Percentiles rank a stretch among this genome's conserved stretches.
Conservation (phyloP, 2,888 invertebrate genomes). For the Crioceris asparagi region DNA sequence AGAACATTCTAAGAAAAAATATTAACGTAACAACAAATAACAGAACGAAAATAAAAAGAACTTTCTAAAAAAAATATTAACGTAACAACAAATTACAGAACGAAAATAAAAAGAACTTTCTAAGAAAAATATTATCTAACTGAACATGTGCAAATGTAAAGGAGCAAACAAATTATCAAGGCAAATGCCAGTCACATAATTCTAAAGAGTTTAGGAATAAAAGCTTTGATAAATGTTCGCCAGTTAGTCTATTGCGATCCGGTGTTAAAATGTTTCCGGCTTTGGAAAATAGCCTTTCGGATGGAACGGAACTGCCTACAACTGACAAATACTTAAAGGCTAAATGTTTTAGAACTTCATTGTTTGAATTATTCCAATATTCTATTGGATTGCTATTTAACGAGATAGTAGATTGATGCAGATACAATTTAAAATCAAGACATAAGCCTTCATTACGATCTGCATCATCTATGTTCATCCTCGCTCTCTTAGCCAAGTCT, state of each 20-base stretch:
- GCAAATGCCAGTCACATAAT: neutral
- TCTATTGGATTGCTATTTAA: constrained; percentile 1
- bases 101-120: too few relatives aligned
- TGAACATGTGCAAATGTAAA: too few relatives aligned
- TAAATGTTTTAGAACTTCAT: constrained; percentile 1
- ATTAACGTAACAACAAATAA: too few relatives aligned
- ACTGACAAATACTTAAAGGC: constrained; percentile 8
- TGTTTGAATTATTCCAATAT: constrained; percentile 5
- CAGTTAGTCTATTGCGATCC: constrained; percentile 5
- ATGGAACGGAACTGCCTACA: constrained; percentile 10
- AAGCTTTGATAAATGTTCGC: constrained; percentile 5
- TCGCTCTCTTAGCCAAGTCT: constrained; percentile 1
- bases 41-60: too few relatives aligned
- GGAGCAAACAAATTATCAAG: too few relatives aligned
- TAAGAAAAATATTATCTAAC: too few relatives aligned
- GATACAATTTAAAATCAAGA: constrained; percentile 5
- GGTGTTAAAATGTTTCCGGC: constrained; percentile 9
- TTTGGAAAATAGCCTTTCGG: constrained; percentile 11
- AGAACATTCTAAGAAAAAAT: too few relatives aligned
- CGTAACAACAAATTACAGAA: too few relatives aligned
- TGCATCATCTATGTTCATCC: constrained; percentile 1
- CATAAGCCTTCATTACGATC: neutral
- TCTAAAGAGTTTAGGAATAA: constrained; percentile 6
- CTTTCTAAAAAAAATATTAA: too few relatives aligned
- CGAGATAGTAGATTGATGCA: constrained; percentile 5